Conservation (phyloP, 1,140 invertebrate genomes). For the Bombus fervidus region DNA sequence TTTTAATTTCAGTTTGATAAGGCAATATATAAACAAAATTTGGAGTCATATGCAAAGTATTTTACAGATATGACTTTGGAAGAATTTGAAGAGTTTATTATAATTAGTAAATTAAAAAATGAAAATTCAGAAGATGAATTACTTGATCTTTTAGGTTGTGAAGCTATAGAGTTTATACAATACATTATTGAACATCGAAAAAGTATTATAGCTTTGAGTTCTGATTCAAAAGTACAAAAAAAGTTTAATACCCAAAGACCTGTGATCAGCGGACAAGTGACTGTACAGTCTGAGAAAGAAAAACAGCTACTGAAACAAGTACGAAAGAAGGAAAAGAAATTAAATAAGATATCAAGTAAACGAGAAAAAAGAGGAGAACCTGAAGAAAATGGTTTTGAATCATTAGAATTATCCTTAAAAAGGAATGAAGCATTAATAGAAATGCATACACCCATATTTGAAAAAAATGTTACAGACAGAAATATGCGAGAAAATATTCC, state of each 20-base stretch:
- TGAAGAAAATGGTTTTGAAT: conserved; percentile 81
- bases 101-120: conserved; percentile 85
- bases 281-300: conserved; percentile 92
- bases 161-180: conserved; percentile 93
- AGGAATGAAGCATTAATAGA: conserved; percentile 81
- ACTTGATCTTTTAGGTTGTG: conserved; percentile 94
- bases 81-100: conserved; percentile 83
- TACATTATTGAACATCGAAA: conserved; percentile 89
- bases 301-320: conserved; percentile 91
- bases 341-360: conserved; percentile 85
- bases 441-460: conserved; percentile 78
- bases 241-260: conserved; percentile 57
- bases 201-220: conserved; percentile 80
- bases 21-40: conserved; percentile 83
- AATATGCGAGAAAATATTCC: conserved; percentile 87
- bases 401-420: conserved; percentile 78
- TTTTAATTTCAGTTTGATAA: conserved; percentile 83
- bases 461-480: conserved; percentile 58
- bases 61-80: conserved; percentile 81
- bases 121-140: conserved; percentile 93
- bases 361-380: conserved; percentile 83
- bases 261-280: conserved; percentile 88
- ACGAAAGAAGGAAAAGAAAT: conserved; percentile 94
- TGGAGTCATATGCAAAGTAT: conserved; percentile 82
- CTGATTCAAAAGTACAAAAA: conserved; percentile 76